Evolutionary conservation across 2,888 invertebrate genomes (phyloP).

Genomic region (Augiades crinisus): DNA sequence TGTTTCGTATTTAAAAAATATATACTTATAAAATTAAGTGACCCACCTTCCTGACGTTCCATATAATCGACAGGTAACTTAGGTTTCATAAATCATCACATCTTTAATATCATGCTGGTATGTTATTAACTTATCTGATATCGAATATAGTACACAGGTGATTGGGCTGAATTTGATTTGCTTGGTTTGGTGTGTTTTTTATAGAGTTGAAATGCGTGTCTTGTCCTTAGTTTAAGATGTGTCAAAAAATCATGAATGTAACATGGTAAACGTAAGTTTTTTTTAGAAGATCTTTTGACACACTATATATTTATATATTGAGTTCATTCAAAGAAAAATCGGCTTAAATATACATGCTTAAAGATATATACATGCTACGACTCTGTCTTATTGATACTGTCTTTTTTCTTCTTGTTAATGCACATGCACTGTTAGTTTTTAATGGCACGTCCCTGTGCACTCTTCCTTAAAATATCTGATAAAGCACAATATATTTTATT

Average conservation of each 20-base stretch:
- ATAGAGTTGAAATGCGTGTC: neutral
- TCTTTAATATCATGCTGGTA: slow-evolving; percentile 20
- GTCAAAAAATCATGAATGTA: slow-evolving; percentile 7
- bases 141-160: neutral
- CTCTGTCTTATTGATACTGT: neutral
- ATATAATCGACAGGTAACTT: slow-evolving; percentile 4
- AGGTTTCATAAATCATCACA: slow-evolving; percentile 25
- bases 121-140: neutral
- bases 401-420: slow-evolving; percentile 39
- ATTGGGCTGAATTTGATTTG: slow-evolving; percentile 3
- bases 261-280: too few species aligned
- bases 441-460: slow-evolving; percentile 24
- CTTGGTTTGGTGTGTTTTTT: slow-evolving; percentile 15
- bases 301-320: neutral
- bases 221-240: neutral
- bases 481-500: neutral
- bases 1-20: neutral
- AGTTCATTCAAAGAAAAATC: neutral
- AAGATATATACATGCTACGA: too few species aligned
- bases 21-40: neutral
- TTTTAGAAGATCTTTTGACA: neutral
- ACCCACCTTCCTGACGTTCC: neutral
- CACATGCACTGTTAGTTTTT: slow-evolving; percentile 39
- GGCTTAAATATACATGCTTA: slow-evolving; percentile 4
- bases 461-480: neutral